Evolutionary conservation across 2,888 invertebrate species (phyloP), one percentile per base, ranked within the genome.

Genomic region (Malacosoma neustria): DNA sequence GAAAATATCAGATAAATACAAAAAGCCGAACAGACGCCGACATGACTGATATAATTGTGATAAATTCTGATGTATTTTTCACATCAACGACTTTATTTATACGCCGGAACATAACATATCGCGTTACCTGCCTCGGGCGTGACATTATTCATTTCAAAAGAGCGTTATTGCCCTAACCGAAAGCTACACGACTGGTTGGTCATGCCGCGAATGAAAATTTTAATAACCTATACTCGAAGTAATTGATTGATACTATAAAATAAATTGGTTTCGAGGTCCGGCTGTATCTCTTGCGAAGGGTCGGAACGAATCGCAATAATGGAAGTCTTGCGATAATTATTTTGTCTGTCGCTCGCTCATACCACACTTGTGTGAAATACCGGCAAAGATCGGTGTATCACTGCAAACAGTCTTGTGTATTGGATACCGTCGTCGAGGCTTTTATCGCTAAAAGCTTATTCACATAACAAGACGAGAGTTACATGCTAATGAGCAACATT

Each of bases 201-300:
- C 55, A 58, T 54, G 55, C 54, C 48, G 57, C 57, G 64, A 65
- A 69, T 74, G 69, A 69, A 72, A 70, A 60, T 66, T 72, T 74
- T 65, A 72, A 72, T 71, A 68, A 68, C 61, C 61, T 60, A 59
- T 60, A 61, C 58, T 63, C 60, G 44, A 46, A 51, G 61, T 72
- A 77, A 81, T 79, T 75, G 76, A 77, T 76, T 75, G 74, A 75
- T 67, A 60, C 57, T 64, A 72, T 74, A 63, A 71, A 73, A 72
- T 73, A 66, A 72, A 76, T 71, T 63, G 65, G 49, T 54, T 60
- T 56, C 54, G 39, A 34, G 53, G 41, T 46, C 44, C 46, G 46
- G 51, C 49, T 57, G 60, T 61, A 55, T 51, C 48, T 47, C 49
- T 52, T 47, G 48, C 50, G 9, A 22, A 54, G 58, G 61, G 55